A percentile compares a stretch with the other conserved stretches of the same genome.
phyloP scores from a whole-genome alignment of 1,140 invertebrate species.

The Cecropterus lyciades region DNA sequence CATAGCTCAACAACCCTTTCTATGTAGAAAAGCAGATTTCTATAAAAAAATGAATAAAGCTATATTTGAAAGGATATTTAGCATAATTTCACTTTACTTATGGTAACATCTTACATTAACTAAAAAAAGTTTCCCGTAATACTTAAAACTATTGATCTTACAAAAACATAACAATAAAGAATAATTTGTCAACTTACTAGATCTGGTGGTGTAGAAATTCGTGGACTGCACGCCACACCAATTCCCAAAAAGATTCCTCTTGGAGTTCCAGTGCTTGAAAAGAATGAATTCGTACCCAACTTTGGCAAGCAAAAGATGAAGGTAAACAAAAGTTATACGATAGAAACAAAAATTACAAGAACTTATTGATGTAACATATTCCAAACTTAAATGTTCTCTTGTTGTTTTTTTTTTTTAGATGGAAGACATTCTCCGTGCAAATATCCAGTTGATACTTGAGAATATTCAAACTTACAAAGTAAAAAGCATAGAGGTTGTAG shows the following conservation, averaged over 20 bases:
- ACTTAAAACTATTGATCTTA: too few species aligned
- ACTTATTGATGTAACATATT: too few species aligned
- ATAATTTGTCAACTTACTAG: slow-evolving; percentile 48
- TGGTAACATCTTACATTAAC: too few species aligned
- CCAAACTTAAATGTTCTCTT: too few species aligned
- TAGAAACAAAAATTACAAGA: too few species aligned
- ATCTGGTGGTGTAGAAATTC: slow-evolving; percentile 93
- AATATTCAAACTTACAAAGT: slow-evolving; percentile 89
- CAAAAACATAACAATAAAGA: too few species aligned
- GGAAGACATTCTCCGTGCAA: slow-evolving; percentile 83
- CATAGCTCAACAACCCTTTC: too few species aligned
- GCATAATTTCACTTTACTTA: too few species aligned
- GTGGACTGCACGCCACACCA: slow-evolving; percentile 91
- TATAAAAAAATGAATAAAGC: too few species aligned
- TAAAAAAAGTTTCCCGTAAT: too few species aligned
- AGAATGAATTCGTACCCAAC: slow-evolving; percentile 91
- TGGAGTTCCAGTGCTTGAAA: slow-evolving; percentile 89
- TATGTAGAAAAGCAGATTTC: too few species aligned
- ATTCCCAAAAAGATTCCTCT: slow-evolving; percentile 88
- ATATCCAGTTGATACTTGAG: slow-evolving; percentile 91
- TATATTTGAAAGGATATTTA: too few species aligned
- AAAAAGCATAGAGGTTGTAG: slow-evolving; percentile 88
- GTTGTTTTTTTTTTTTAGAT: slow-evolving; percentile 48
- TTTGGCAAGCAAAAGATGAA: slow-evolving; percentile 70
- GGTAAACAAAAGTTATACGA: slow-evolving; percentile 31